phyloP scores from a whole-genome alignment of 2,113 vertebrate species.

The Microtus montanus region DNA sequence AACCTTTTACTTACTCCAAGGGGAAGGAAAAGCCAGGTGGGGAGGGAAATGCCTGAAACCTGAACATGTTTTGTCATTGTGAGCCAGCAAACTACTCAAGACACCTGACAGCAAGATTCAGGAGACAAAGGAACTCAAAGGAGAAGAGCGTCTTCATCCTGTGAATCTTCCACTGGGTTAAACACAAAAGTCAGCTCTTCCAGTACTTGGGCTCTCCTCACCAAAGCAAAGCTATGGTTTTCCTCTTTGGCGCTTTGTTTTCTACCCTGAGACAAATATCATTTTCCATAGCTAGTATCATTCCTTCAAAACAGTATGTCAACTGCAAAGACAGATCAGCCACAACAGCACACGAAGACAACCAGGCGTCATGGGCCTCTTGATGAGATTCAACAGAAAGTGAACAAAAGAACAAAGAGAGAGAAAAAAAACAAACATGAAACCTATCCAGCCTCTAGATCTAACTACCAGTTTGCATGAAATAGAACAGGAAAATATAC shows the following conservation, averaged over 20 bases:
- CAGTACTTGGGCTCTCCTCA: fast-evolving
- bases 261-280: background rate
- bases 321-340: constrained; percentile 10
- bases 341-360: background rate
- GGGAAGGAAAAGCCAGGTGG: constrained; percentile 15
- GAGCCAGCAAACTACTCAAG: background rate
- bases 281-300: background rate
- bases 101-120: background rate
- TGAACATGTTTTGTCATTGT: background rate
- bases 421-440: background rate
- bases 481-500: background rate
- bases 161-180: background rate
- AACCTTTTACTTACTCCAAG: background rate
- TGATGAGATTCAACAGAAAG: constrained; percentile 51
- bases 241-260: background rate
- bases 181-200: background rate
- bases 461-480: constrained; percentile 37
- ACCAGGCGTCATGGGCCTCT: background rate
- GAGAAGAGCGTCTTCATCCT: background rate
- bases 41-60: constrained; percentile 23
- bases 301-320: background rate
- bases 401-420: background rate
- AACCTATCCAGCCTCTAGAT: constrained; percentile 6
- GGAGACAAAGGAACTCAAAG: background rate
- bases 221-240: background rate